Percentiles rank a stretch among this genome's conserved stretches.
These are phyloP conservation scores for Tribolium castaneum DNA, from an alignment of 1,140 invertebrate species.

Conservation along the genomic window DNA sequence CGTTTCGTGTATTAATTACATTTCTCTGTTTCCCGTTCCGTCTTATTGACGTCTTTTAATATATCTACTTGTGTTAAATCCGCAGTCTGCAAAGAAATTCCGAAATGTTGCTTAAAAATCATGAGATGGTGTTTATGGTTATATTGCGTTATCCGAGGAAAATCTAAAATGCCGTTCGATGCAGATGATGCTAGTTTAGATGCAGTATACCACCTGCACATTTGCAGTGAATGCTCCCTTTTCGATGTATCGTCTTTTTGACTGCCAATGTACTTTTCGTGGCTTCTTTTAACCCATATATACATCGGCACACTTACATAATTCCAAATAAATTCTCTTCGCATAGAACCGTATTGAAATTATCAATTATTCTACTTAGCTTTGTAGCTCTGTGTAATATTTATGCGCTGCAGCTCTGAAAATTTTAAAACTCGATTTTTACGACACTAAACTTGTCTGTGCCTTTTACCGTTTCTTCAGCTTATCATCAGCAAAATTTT, in stretches of 20 bases:
- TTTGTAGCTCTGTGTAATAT: background rate
- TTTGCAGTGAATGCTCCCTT: slow-evolving; percentile 41
- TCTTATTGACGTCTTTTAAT: background rate
- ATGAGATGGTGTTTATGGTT: slow-evolving; percentile 39
- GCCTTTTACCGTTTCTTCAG: background rate
- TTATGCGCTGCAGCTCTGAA: background rate
- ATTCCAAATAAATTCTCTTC: background rate
- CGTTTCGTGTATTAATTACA: slow-evolving; percentile 16
- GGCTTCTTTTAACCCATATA: background rate
- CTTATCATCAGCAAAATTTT: slow-evolving; percentile 1
- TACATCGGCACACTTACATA: background rate
- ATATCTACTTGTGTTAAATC: background rate
- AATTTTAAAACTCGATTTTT: background rate
- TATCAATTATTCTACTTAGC: background rate
- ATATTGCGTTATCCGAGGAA: slow-evolving; percentile 23
- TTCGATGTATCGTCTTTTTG: slow-evolving; percentile 37
- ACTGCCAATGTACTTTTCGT: slow-evolving; percentile 49
- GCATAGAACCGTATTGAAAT: background rate
- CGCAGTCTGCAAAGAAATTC: background rate
- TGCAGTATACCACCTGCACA: slow-evolving; percentile 52
- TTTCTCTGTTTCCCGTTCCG: background rate
- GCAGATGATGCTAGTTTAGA: slow-evolving; percentile 51
- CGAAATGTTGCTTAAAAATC: slow-evolving; percentile 12
- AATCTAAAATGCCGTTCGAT: slow-evolving; percentile 43
- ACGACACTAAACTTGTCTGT: background rate